Base-by-base conservation (phyloP, 2,797 vertebrate species). In the Holocentrus rufus region DNA sequence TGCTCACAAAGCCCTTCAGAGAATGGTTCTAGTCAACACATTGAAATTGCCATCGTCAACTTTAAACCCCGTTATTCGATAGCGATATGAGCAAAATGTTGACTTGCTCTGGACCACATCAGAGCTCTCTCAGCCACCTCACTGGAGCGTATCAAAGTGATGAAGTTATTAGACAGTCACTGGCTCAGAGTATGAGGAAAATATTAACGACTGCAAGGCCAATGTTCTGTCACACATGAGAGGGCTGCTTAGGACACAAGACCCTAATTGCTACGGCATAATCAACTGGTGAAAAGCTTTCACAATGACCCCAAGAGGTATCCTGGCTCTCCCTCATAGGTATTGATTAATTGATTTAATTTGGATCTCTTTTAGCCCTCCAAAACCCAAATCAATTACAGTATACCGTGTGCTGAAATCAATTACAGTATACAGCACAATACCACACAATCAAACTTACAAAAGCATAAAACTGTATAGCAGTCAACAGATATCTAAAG, bases 1-100 rank as follows among this genome's bases (percentile, higher is more conserved):
- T 54, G 78, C 65, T 85, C 83, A 87, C 84, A 88, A 75, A 88
- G 83, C 61, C 63, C 69, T 78, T 80, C 72, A 74, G 78, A 86
- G 81, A 85, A 74, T 56, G 65, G 64, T 69, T 61, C 52, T 23
- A 73, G 75, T 65, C 71, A 70, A 69, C 70, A 77, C 65, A 68
- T 75, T 5, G 13, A 56, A 65, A 77, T 58, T 1, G 34, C 62
- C 5, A 49, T 20, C 31, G 0, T 34, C 60, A 8, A 47, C 54
- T 47, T 55, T 3, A 0, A 49, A 73, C 65, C 30, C 42, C 10
- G 54, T 69, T 75, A 49, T 52, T 79, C 36, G 53, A 64, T 63
- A 31, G 64, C 47, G 34, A 56, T 52, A 57, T 69, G 79, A 64
- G 69, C 80, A 78, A 81, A 64, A 80, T 66, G 75, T 14, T 39